Percentiles rank a stretch among this genome's conserved stretches.
Evolutionary conservation across 2,113 vertebrate genomes (phyloP).

Genomic region (Corythaixoides concolor): DNA sequence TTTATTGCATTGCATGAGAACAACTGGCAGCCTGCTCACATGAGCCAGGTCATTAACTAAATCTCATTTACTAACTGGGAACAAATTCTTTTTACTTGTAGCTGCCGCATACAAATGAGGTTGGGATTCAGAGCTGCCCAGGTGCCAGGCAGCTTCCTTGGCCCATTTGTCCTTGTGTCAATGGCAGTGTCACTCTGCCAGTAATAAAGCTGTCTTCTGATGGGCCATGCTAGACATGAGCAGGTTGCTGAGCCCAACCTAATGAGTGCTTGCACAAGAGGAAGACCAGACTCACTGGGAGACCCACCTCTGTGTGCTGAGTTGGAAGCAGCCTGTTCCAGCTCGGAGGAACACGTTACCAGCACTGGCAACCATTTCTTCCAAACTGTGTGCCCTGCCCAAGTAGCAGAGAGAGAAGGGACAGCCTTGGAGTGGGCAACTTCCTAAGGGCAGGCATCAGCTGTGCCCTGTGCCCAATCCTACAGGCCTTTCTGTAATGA

Average conservation of each 20-base stretch:
- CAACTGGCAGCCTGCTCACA: slow-evolving; percentile 3
- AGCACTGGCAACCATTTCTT: neutral
- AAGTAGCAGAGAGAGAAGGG: neutral
- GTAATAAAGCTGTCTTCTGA: neutral
- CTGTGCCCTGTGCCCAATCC: neutral
- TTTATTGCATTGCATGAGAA: neutral
- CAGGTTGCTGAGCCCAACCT: neutral
- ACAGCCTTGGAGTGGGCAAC: neutral
- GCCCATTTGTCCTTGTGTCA: neutral
- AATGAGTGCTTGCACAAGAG: neutral
- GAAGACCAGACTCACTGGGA: neutral
- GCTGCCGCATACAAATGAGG: neutral
- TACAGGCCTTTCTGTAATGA: neutral
- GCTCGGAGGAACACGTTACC: neutral
- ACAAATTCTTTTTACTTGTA: neutral
- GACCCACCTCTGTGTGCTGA: neutral
- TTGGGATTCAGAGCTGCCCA: neutral
- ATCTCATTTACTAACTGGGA: slow-evolving; percentile 33
- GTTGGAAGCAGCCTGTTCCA: neutral
- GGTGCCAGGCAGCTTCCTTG: neutral
- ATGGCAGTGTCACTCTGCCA: neutral
- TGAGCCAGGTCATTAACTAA: slow-evolving; percentile 28
- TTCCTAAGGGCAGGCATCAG: neutral
- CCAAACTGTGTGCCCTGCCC: neutral
- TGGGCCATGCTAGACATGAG: neutral